These are phyloP conservation scores for Athalia rosae DNA, from an alignment of 2,888 invertebrate genomes.

Conservation along the genomic window DNA sequence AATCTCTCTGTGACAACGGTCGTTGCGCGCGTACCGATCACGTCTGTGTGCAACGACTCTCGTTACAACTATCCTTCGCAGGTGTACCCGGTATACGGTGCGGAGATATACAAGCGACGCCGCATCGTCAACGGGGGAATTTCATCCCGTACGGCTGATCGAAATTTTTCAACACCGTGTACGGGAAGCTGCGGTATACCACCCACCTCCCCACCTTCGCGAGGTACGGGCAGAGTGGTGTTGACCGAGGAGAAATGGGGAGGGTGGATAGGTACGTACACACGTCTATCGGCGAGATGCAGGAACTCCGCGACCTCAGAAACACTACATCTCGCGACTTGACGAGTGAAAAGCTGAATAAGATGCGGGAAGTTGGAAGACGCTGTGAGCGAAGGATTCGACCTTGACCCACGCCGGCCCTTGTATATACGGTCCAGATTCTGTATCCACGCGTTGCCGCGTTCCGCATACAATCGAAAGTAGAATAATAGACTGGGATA, in stretches of 20 bases:
- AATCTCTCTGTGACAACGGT: slow-evolving; percentile 26
- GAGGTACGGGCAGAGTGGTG: too few species aligned
- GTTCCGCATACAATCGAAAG: slow-evolving; percentile 17
- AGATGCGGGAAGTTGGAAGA: neutral
- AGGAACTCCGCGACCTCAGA: too few species aligned
- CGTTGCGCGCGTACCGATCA: neutral
- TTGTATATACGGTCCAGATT: neutral
- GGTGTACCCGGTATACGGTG: too few species aligned
- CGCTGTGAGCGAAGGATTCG: neutral
- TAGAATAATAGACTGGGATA: neutral
- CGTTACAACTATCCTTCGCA: neutral
- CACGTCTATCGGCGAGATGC: too few species aligned
- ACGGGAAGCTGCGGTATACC: too few species aligned
- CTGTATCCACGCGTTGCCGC: neutral
- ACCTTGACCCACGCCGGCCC: slow-evolving; percentile 34
- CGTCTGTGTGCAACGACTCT: neutral
- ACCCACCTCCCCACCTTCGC: too few species aligned
- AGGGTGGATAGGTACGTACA: too few species aligned
- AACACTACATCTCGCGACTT: neutral
- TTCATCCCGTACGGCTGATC: too few species aligned
- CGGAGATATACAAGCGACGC: too few species aligned
- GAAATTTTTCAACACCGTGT: too few species aligned
- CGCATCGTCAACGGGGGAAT: too few species aligned
- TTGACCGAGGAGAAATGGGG: too few species aligned
- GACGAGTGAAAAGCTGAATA: neutral